phyloP scores from a whole-genome alignment of 2,888 invertebrate species.

The Sicus ferrugineus region DNA sequence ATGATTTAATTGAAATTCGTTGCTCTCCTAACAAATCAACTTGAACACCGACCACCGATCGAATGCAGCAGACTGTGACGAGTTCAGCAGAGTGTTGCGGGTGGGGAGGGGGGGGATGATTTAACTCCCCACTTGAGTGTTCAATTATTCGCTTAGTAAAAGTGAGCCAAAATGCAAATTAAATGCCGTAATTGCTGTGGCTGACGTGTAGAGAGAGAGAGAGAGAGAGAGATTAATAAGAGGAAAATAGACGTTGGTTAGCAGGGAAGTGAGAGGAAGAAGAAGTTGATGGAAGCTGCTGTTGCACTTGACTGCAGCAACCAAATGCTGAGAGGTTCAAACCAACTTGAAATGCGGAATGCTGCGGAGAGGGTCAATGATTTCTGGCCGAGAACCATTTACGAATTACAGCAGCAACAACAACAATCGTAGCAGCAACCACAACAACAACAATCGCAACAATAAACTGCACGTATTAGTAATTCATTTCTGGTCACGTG shows the following conservation, averaged over 20 bases:
- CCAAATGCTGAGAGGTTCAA: too few species aligned
- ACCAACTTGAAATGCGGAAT: too few species aligned
- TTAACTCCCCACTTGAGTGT: neutral
- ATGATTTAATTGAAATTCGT: neutral
- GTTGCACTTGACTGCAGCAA: neutral
- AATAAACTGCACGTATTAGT: neutral
- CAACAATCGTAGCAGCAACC: neutral
- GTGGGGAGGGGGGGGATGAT: neutral
- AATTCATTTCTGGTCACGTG: neutral
- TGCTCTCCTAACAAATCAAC: neutral
- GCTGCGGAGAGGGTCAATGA: neutral
- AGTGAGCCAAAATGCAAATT: neutral
- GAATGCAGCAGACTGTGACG: neutral
- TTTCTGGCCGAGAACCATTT: neutral
- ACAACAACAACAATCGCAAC: neutral
- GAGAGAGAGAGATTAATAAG: neutral
- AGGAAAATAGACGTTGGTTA: neutral
- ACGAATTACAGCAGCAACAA: neutral
- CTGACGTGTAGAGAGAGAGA: neutral
- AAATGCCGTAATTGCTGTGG: neutral
- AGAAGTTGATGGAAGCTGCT: neutral
- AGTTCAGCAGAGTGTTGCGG: neutral
- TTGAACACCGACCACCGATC: neutral
- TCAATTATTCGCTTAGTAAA: neutral
- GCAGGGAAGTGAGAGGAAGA: neutral